Evolutionary conservation across 1,140 invertebrate genomes (phyloP), one percentile per base, ranked within the genome.

Genomic region (Cheumatopsyche charites): DNA sequence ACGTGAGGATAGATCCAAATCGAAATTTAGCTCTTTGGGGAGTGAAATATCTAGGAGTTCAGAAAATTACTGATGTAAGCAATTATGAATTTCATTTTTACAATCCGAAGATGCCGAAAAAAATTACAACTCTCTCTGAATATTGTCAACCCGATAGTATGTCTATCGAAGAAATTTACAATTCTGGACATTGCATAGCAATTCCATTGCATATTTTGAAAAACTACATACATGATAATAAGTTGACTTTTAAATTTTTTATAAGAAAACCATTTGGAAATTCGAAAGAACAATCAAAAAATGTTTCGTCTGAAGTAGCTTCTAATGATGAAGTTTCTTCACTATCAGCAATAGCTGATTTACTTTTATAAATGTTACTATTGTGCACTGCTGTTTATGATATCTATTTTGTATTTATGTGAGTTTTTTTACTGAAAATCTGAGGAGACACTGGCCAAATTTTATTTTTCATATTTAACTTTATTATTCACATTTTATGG

Each of bases 201-300:
- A 17, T 68, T 15, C 66, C 66, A 7, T 25, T 68, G 3, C 43
- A 13, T 25, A 13, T 55, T 29, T 23, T 68, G 25, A 68, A 68
- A n/a, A 52, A 55, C 17, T 68, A 15, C 25, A 45, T 68, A 7
- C 63, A 66, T n/a, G 66, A 68, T 0, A 55, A 68, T 15, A 55
- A 49, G 47, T 58, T 68, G 9, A 68, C 45, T 4, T 68, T 68
- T 21, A 68, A 68, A 41, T 68, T 68, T 45, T 55, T 55, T 29
- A 55, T 68, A 6, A 68, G 25, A 19, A 49, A 49, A 5, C 4
- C 29, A 36, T 19, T 9, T 1, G 23, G 2, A n/a, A 13, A 47
- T 47, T 47, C 13, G 3, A 47, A 47, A 42, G 5, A 47, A 2
- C 43, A 47, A 13, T 15, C 4, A 13, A 47, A 47, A 47, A 15